Conservation (phyloP, 2,113 vertebrate genomes). For the Erpornis zantholeuca region DNA sequence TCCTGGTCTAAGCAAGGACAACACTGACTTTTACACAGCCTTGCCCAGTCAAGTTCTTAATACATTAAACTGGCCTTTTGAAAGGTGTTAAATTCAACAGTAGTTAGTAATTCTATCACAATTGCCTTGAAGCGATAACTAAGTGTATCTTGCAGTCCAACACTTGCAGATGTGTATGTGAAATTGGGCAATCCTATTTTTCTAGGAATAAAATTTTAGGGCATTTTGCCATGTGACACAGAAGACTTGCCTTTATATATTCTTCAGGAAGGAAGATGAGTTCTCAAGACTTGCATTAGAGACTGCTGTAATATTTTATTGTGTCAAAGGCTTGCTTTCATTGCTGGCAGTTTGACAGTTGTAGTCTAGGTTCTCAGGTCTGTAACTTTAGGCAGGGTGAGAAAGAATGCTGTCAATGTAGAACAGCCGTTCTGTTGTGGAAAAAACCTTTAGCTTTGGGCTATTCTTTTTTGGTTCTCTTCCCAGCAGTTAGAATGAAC, state of each 20-base stretch:
- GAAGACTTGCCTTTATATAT: not conserved
- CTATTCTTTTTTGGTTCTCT: not conserved
- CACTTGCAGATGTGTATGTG: not conserved
- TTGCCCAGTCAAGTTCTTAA: not conserved
- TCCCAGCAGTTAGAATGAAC: not conserved
- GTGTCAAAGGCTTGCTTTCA: not conserved
- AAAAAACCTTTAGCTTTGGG: not conserved
- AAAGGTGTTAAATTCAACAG: not conserved
- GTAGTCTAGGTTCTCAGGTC: not conserved
- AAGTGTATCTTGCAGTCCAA: not conserved
- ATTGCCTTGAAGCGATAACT: not conserved
- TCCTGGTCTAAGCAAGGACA: not conserved
- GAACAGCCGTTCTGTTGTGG: not conserved
- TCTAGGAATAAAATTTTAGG: not conserved
- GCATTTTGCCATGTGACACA: not conserved
- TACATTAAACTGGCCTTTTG: not conserved
- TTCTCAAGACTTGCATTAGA: not conserved
- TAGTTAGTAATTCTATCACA: not conserved
- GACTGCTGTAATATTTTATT: not conserved
- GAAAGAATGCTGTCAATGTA: not conserved
- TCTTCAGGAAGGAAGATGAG: not conserved
- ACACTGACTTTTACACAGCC: not conserved
- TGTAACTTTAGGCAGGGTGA: not conserved
- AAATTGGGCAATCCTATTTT: not conserved
- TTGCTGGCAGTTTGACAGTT: not conserved